phyloP scores from a whole-genome alignment of 2,113 vertebrate species.

The Herpailurus yagouaroundi region DNA sequence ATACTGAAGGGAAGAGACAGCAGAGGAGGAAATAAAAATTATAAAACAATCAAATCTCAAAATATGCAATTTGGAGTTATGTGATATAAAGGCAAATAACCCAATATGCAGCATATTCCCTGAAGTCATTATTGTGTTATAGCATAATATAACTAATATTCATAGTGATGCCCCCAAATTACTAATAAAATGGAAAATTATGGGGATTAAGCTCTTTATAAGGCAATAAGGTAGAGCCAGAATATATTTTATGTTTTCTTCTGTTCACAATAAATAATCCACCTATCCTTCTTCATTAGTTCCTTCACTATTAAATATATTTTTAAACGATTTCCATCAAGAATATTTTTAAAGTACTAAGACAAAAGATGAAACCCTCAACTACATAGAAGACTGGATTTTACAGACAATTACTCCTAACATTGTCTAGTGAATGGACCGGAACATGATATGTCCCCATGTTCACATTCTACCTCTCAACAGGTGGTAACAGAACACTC shows the following conservation, averaged over 20 bases:
- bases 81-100: conserved; percentile 15
- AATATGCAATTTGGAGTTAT: background rate
- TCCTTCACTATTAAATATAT: conserved; percentile 5
- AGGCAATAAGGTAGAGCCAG: background rate
- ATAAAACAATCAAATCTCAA: background rate
- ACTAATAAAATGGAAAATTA: background rate
- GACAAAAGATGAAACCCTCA: background rate
- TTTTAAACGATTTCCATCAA: background rate
- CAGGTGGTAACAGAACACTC: background rate
- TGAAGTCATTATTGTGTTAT: background rate
- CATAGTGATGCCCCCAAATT: background rate
- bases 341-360: background rate
- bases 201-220: background rate
- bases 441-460: background rate
- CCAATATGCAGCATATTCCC: background rate
- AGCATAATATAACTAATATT: background rate
- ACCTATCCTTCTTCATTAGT: background rate
- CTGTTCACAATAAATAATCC: background rate
- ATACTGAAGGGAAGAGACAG: background rate
- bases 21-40: background rate
- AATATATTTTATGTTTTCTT: background rate
- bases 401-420: background rate
- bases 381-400: background rate
- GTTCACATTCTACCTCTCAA: background rate
- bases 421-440: background rate